These are phyloP conservation scores for Synergus gifuensis DNA, from an alignment of 2,888 invertebrate genomes.

Conservation along the genomic window DNA sequence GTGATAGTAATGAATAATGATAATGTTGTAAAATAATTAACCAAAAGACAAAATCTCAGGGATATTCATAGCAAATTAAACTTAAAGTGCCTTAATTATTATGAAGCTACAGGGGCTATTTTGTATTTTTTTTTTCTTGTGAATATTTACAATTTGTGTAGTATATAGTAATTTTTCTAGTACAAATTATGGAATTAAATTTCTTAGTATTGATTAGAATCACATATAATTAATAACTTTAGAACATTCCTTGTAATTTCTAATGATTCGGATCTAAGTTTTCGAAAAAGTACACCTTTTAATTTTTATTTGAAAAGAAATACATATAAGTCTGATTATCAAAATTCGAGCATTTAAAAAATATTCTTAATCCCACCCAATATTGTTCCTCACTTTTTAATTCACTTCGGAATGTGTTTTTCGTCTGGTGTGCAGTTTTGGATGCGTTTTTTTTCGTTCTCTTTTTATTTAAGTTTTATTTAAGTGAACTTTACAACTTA, in stretches of 20 bases:
- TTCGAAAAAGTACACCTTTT: not conserved
- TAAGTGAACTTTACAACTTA: not conserved
- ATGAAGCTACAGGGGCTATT: not conserved
- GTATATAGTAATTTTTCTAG: not conserved
- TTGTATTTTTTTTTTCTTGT: not conserved
- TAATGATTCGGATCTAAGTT: not conserved
- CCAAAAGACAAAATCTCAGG: constrained; percentile 3
- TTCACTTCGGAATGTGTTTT: not conserved
- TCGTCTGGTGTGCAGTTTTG: not conserved
- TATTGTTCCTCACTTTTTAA: not conserved
- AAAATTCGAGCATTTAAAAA: not conserved
- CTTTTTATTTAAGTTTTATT: not conserved
- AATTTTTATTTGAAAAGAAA: not conserved
- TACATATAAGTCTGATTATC: not conserved
- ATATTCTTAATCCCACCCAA: not conserved
- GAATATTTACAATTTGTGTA: not conserved
- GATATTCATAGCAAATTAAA: not conserved
- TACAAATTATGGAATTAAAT: not conserved
- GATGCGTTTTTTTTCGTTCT: not conserved
- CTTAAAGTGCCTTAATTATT: not conserved
- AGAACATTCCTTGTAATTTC: not conserved
- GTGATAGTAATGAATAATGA: not conserved
- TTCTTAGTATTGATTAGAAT: not conserved
- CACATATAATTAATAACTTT: not conserved
- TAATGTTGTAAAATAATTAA: not conserved